These are phyloP conservation scores for Argynnis bischoffii DNA, from an alignment of 2,888 invertebrate genomes.

Conservation along the genomic window DNA sequence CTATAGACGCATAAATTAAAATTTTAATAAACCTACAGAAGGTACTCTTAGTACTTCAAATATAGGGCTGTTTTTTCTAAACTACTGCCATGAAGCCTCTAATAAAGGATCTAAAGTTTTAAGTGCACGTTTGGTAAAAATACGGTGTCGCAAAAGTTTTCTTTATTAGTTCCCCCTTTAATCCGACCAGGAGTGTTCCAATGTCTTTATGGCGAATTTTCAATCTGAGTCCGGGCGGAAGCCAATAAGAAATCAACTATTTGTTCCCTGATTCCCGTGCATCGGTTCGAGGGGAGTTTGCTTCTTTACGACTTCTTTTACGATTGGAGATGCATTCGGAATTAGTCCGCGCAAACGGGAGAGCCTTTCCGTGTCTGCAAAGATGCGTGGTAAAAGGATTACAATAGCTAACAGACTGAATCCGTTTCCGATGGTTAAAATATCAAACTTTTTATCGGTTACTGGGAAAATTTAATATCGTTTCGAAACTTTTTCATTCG, in stretches of 20 bases:
- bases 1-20: too few relatives aligned
- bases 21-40: too few relatives aligned
- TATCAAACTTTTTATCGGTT: constrained; percentile 51
- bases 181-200: constrained; percentile 79
- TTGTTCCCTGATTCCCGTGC: constrained; percentile 78
- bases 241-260: constrained; percentile 82
- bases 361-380: constrained; percentile 78
- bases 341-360: constrained; percentile 74
- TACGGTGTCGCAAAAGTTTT: constrained; percentile 82
- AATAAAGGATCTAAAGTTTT: constrained; percentile 75
- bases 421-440: constrained; percentile 46
- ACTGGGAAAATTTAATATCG: constrained; percentile 36
- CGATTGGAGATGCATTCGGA: constrained; percentile 82
- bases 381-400: constrained; percentile 79
- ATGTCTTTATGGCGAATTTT: constrained; percentile 82
- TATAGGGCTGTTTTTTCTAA: constrained; percentile 52
- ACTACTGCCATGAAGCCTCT: constrained; percentile 68
- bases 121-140: constrained; percentile 77
- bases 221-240: constrained; percentile 80
- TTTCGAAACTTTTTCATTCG: constrained; percentile 26
- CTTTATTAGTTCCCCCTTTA: constrained; percentile 82
- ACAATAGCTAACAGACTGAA: constrained; percentile 65
- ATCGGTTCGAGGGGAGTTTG: constrained; percentile 75
- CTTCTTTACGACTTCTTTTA: constrained; percentile 82
- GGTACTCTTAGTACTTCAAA: constrained; percentile 6